These are phyloP conservation scores for Nasua narica DNA, from an alignment of 2,797 vertebrate genomes.

Conservation along the genomic window DNA sequence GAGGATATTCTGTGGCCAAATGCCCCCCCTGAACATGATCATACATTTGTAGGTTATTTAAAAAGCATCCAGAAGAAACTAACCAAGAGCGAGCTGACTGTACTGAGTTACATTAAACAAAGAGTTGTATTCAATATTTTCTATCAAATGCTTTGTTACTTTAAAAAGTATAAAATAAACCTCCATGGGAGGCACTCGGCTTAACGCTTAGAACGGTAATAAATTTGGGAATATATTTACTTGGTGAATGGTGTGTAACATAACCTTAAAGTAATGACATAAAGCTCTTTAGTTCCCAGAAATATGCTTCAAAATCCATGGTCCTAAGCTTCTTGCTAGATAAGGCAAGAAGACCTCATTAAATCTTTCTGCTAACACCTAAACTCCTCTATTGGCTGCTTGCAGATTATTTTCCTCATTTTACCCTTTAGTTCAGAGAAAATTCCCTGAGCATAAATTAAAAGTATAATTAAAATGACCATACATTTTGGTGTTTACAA, in stretches of 20 bases:
- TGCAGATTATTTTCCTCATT: background rate
- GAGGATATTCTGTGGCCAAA: background rate
- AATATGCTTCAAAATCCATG: background rate
- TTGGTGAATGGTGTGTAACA: background rate
- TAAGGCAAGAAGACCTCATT: background rate
- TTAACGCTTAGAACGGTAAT: background rate
- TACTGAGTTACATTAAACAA: background rate
- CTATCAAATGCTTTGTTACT: background rate
- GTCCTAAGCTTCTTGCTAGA: background rate
- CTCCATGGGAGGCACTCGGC: background rate
- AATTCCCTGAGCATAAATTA: background rate
- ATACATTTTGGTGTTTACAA: background rate
- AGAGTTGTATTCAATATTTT: background rate
- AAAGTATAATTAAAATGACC: background rate
- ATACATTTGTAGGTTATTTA: background rate
- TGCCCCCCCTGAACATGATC: background rate
- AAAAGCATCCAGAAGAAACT: background rate
- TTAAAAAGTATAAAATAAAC: background rate
- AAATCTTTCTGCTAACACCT: background rate
- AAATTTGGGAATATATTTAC: background rate
- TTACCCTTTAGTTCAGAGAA: background rate
- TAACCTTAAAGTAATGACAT: background rate
- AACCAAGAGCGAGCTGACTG: background rate
- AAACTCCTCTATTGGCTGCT: background rate
- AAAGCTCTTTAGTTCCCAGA: background rate